Evolutionary conservation across 2,113 vertebrate genomes (phyloP), one percentile per base, ranked within the genome.

Genomic region (Rhipidura dahli): DNA sequence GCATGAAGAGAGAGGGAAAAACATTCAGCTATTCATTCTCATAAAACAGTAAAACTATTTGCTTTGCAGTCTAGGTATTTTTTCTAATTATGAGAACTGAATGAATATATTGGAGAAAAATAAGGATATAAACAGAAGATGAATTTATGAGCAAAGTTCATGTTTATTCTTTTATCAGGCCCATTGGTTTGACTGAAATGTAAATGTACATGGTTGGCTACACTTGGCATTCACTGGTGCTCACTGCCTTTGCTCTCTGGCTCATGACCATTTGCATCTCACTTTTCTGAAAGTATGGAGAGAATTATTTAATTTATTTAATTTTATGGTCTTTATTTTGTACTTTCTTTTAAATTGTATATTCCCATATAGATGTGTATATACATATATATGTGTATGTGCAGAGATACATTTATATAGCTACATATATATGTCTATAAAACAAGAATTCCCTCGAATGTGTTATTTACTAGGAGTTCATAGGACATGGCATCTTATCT

Each of bases 361-460:
- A 30, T 70, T 70, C 61, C 26, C 28, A 20, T n/a, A 15, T 28
- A 27, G 11, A 9, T 18, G 7, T 56, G 10, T 10, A 1, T 33
- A 3, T 27, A 0, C 45, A 0, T 28, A 0, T 28, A 2, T 65
- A 2, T 31, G 4, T 44, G 11, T 57, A 2, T 24, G 4, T 33
- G 3, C 2, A 20, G 22, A 9, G 16, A 33, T 37, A 23, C 37
- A 50, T 83, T 57, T 51, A 31, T 42, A 23, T 13, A 16, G 9
- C 13, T 83, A 15, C 6, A 14, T 12, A 28, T 1, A 26, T 22
- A 26, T 28, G 16, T 28, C 1, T n/a, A 17, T 8, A 24, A 50
- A 49, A 10, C 27, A 59, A 68, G 27, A 60, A 35, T 68, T 68
- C 14, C 42, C 39, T 42, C 26, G 2, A 77, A 59, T 83, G 11